These are phyloP conservation scores for Seriola quinqueradiata DNA, from an alignment of 2,113 vertebrate genomes.

Conservation along the genomic window DNA sequence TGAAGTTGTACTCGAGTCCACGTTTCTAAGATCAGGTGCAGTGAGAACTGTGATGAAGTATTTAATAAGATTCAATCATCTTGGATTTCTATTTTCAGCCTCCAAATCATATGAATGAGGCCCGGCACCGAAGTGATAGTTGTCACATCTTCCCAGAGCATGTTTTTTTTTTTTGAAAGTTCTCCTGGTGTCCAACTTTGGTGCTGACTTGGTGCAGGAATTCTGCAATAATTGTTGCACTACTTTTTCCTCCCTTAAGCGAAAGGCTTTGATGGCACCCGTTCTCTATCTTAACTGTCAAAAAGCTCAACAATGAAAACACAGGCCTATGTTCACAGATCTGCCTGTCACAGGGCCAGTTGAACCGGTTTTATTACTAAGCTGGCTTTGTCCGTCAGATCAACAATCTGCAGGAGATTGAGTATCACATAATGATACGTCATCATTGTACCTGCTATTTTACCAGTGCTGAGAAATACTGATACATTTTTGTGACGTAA, in stretches of 20 bases:
- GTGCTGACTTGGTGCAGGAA: constrained; percentile 1
- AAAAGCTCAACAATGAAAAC: not conserved
- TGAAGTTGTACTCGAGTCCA: constrained; percentile 4
- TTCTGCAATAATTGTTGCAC: constrained; percentile 26
- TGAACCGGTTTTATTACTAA: too few relatives aligned
- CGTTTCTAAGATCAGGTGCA: constrained; percentile 10
- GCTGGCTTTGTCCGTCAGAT: too few relatives aligned
- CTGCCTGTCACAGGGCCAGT: not conserved
- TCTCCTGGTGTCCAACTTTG: not conserved
- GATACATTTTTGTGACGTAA: not conserved
- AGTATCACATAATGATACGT: not conserved
- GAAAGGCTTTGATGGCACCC: not conserved
- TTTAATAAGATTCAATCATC: not conserved
- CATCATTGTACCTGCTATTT: not conserved
- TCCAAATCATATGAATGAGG: not conserved
- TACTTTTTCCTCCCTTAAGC: not conserved
- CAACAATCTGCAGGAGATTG: not conserved
- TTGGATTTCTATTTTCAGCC: not conserved
- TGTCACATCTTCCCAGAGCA: not conserved
- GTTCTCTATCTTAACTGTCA: not conserved
- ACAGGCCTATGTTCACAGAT: not conserved
- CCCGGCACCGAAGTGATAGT: not conserved
- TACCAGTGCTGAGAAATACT: constrained; percentile 1
- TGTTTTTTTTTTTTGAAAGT: not conserved
- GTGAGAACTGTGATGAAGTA: not conserved